Evolutionary conservation across 2,113 vertebrate genomes (phyloP).

Genomic region (Boleophthalmus pectinirostris): DNA sequence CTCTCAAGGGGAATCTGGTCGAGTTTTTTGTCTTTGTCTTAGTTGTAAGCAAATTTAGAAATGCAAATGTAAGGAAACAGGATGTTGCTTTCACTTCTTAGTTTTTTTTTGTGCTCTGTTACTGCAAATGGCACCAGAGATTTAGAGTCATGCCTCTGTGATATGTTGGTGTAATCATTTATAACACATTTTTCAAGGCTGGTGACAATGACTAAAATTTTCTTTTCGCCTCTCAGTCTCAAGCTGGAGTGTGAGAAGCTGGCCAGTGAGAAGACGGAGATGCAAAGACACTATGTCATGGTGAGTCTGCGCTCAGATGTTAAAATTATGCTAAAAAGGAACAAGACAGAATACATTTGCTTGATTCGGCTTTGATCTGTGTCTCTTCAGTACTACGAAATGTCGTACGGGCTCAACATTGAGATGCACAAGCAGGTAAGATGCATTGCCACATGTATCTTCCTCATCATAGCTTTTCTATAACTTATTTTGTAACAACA

Average conservation of each 20-base stretch:
- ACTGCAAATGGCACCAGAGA: neutral
- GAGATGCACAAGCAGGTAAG: conserved; percentile 98
- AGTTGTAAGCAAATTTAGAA: conserved; percentile 26
- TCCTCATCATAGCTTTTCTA: neutral
- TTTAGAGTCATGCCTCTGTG: conserved; percentile 1
- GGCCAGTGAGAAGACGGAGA: conserved; percentile 97
- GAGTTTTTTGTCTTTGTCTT: conserved; percentile 7
- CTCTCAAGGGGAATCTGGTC: conserved; percentile 45
- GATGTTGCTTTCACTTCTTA: conserved; percentile 15
- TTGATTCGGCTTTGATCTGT: conserved; percentile 44
- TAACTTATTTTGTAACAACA: neutral
- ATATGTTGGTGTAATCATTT: conserved; percentile 10
- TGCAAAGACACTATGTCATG: conserved; percentile 99
- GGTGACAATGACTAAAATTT: conserved; percentile 11
- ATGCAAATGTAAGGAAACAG: conserved; percentile 45
- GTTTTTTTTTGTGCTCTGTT: neutral
- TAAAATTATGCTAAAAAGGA: conserved; percentile 23
- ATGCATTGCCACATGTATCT: neutral
- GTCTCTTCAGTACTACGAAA: conserved; percentile 89
- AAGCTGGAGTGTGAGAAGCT: conserved; percentile 98
- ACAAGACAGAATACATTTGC: conserved; percentile 17
- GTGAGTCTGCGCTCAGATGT: conserved; percentile 73
- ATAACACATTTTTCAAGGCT: neutral
- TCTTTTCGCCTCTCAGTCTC: conserved; percentile 76
- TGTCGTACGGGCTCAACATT: conserved; percentile 97